Evolutionary conservation across 1,140 invertebrate genomes (phyloP), one percentile per base, ranked within the genome.

Genomic region (Odontomachus brunneus): DNA sequence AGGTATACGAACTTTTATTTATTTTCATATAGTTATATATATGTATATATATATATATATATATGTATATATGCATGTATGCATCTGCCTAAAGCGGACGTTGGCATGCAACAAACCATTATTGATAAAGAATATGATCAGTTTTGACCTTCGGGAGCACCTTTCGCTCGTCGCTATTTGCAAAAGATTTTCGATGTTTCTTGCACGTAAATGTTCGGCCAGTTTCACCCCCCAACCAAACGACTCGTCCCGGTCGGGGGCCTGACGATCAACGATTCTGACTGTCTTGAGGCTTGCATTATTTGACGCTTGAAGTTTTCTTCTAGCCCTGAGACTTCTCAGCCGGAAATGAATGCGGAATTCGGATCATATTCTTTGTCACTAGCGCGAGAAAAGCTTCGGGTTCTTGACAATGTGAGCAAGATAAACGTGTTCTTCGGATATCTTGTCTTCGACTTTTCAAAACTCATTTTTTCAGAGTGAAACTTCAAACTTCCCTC

Each of bases 401-500:
- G 82, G 89, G 92, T 91, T 88, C 91, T 93, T 93, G 89, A 92
- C n/a, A 91, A 89, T 92, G 92, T 88, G 90, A 93, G 91, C 89
- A 93, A 93, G 91, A 90, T 85, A 91, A 91, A 91, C 89, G 88
- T 93, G 88, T 93, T 44, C 91, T 92, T 94, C 90, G 90, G 84
- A 91, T 93, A 92, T 92, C 92, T 93, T 93, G 91, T 93, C 92
- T 93, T 93, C 92, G 84, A 93, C 91, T 89, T 92, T 93, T 92
- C 90, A 91, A 92, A 93, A 93, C 89, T 92, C 91, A 91, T 92
- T 94, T 93, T 93, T 93, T 94, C 92, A 92, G 90, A 93, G 91
- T 89, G 91, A 93, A 93, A 94, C 93, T 94, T 94, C 93, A 94
- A 94, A 94, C 93, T 94, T 94, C 93, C 93, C 93, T 94, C 93